Conservation (phyloP, 2,113 vertebrate genomes). For the Cyanoderma ruficeps region DNA sequence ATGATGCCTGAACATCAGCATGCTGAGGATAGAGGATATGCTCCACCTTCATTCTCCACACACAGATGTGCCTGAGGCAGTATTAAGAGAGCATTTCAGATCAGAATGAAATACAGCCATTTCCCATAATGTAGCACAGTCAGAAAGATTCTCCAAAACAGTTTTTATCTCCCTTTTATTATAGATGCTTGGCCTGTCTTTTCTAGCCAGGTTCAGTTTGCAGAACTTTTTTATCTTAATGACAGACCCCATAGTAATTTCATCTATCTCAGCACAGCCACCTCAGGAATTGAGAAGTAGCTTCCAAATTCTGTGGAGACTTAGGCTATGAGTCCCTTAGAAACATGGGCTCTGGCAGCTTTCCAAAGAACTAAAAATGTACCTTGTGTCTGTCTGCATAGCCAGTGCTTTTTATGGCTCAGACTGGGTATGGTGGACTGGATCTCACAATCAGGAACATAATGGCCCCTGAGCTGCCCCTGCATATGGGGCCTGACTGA, state of each 20-base stretch:
- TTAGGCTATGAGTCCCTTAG: background rate
- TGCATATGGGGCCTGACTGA: background rate
- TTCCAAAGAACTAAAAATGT: background rate
- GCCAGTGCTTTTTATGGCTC: background rate
- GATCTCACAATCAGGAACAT: background rate
- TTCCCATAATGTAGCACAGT: background rate
- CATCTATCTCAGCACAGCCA: background rate
- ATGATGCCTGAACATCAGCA: rapidly evolving
- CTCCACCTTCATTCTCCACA: background rate
- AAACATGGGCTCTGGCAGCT: background rate
- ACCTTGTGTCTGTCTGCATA: background rate
- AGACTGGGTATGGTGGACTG: background rate
- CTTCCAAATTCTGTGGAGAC: background rate
- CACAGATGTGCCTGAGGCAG: background rate
- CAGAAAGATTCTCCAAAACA: background rate
- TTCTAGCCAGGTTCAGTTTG: background rate
- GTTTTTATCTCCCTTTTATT: background rate
- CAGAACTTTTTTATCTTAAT: background rate
- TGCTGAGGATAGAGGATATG: background rate
- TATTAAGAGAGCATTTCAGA: background rate
- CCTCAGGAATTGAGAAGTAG: background rate
- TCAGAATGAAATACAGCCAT: background rate
- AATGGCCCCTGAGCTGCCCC: background rate
- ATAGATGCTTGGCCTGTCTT: background rate
- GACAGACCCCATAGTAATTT: background rate